These are phyloP conservation scores for Phrynocephalus versicolor DNA, from an alignment of 2,113 vertebrate species.

Conservation along the genomic window DNA sequence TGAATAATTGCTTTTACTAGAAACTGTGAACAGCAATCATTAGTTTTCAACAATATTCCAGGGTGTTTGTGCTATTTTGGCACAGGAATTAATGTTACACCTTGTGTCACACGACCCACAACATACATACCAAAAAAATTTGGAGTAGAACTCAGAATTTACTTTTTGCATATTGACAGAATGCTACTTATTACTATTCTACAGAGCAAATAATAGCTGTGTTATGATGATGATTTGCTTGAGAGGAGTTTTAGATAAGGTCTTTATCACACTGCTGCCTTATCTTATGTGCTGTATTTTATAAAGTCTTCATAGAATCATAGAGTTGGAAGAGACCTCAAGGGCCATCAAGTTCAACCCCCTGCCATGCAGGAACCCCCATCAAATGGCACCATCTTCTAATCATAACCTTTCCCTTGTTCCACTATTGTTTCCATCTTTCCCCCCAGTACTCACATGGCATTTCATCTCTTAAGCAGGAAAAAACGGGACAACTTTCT, in stretches of 20 bases:
- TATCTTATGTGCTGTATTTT: background rate
- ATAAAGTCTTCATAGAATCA: background rate
- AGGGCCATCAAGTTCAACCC: too few relatives aligned
- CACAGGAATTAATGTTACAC: background rate
- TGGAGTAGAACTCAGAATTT: slow-evolving; percentile 13
- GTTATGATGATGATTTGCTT: background rate
- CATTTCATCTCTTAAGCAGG: background rate
- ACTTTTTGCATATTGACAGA: background rate
- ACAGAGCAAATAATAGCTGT: background rate
- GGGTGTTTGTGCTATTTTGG: slow-evolving; percentile 10
- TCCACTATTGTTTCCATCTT: background rate
- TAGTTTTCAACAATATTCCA: background rate
- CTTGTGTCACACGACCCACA: background rate
- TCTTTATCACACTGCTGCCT: background rate
- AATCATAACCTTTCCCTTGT: background rate
- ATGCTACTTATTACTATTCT: background rate
- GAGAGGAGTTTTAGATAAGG: background rate
- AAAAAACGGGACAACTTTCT: background rate
- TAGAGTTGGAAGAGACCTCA: too few relatives aligned
- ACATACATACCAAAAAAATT: background rate
- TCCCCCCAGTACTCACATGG: background rate
- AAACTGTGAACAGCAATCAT: background rate
- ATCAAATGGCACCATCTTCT: background rate
- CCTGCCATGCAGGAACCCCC: too few relatives aligned
- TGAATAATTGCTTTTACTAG: background rate